phyloP scores from a whole-genome alignment of 2,797 vertebrate genomes.

The Avahi laniger region DNA sequence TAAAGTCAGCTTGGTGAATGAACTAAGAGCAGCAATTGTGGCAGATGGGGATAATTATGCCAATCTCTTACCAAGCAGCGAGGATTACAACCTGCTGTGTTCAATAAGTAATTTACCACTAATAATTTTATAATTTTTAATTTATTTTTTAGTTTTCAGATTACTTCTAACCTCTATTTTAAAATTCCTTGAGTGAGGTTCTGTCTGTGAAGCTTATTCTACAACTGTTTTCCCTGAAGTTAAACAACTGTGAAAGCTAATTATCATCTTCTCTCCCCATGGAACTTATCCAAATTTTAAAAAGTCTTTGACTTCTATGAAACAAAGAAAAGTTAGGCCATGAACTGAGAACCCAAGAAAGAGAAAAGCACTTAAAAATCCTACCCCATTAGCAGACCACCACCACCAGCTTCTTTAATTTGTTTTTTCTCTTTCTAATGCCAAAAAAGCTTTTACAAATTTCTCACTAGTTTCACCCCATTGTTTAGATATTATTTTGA shows the following conservation, averaged over 20 bases:
- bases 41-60: neutral
- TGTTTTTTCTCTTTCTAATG: conserved; percentile 45
- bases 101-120: neutral
- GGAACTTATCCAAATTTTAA: neutral
- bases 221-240: conserved; percentile 43
- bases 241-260: neutral
- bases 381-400: neutral
- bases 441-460: conserved; percentile 63
- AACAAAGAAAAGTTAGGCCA: conserved; percentile 32
- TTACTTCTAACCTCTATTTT: neutral
- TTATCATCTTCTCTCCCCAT: neutral
- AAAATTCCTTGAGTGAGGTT: neutral
- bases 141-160: neutral
- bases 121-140: neutral
- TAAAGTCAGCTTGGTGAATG: conserved; percentile 32
- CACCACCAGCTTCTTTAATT: conserved; percentile 24
- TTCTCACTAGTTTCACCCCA: conserved; percentile 16
- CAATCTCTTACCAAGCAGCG: neutral
- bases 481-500: conserved; percentile 37
- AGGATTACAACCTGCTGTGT: neutral
- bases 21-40: neutral
- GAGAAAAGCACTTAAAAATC: conserved; percentile 40
- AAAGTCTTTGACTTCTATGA: neutral
- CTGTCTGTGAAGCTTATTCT: neutral
- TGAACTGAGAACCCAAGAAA: neutral